Evolutionary conservation across 2,113 vertebrate species (phyloP).

Genomic region (Antennarius striatus): DNA sequence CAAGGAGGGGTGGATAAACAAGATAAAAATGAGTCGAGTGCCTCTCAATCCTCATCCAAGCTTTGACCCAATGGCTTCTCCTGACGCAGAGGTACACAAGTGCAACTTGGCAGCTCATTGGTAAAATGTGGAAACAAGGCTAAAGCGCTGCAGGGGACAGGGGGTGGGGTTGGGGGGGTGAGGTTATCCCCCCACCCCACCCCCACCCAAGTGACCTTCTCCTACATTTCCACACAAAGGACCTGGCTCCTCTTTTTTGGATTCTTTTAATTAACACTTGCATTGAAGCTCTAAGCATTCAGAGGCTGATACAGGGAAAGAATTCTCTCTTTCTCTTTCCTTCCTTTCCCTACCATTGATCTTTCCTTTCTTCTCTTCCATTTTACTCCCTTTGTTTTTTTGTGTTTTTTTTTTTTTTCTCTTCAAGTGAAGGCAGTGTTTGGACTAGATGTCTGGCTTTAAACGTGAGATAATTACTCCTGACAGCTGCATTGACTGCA

Average conservation of each 20-base stretch:
- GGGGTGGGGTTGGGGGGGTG: conserved; percentile 64
- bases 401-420: conserved; percentile 66
- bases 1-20: conserved; percentile 62
- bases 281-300: conserved; percentile 77
- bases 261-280: conserved; percentile 87
- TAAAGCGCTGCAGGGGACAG: conserved; percentile 73
- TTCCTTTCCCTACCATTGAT: conserved; percentile 33
- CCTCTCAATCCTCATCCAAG: conserved; percentile 67
- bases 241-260: conserved; percentile 81
- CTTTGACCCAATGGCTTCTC: conserved; percentile 73
- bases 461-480: conserved; percentile 95
- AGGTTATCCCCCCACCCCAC: conserved; percentile 76
- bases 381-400: conserved; percentile 62
- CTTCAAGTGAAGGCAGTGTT: conserved; percentile 74
- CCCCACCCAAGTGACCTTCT: conserved; percentile 61
- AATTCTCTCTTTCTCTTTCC: conserved; percentile 63
- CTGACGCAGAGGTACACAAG: conserved; percentile 74
- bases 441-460: conserved; percentile 78
- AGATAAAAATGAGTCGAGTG: conserved; percentile 65
- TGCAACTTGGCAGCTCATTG: conserved; percentile 69
- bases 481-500: conserved; percentile 95
- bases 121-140: conserved; percentile 75
- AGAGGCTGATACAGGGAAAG: conserved; percentile 72
- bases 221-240: conserved; percentile 77
- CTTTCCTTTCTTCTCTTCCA: conserved; percentile 44